phyloP scores from a whole-genome alignment of 2,113 vertebrate species.

The Entomyzon cyanotis region DNA sequence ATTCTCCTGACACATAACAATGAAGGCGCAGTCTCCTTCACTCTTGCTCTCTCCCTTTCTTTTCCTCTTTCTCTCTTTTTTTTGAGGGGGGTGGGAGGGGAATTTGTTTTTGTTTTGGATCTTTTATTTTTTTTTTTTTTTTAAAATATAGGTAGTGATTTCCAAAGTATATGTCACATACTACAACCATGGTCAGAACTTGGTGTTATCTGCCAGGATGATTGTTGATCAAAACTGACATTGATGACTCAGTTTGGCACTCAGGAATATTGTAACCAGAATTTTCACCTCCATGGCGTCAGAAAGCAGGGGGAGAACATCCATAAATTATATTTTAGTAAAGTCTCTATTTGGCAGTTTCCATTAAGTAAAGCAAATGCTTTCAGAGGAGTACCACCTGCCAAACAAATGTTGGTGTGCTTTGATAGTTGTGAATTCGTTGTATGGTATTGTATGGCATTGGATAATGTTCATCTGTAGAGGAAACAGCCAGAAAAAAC shows the following conservation, averaged over 20 bases:
- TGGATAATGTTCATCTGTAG: slow-evolving; percentile 1
- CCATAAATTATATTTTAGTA: slow-evolving; percentile 45
- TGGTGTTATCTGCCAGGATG: slow-evolving; percentile 76
- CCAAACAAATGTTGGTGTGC: slow-evolving; percentile 32
- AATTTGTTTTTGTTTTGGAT: not conserved
- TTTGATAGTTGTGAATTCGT: slow-evolving; percentile 39
- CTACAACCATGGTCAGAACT: slow-evolving; percentile 79
- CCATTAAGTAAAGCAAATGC: slow-evolving; percentile 34
- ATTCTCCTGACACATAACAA: slow-evolving; percentile 87
- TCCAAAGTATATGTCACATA: slow-evolving; percentile 84
- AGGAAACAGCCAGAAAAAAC: slow-evolving; percentile 33
- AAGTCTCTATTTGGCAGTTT: slow-evolving; percentile 43
- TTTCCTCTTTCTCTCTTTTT: not conserved
- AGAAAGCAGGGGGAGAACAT: slow-evolving; percentile 52
- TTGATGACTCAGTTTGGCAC: slow-evolving; percentile 91
- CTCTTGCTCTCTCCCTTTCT: not conserved
- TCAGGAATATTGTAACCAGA: slow-evolving; percentile 91
- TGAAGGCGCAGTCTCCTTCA: slow-evolving; percentile 35
- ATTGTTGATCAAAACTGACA: slow-evolving; percentile 82
- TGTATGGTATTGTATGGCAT: not conserved
- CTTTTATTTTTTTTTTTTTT: not conserved
- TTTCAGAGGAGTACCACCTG: slow-evolving; percentile 74
- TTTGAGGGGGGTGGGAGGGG: not conserved
- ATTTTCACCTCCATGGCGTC: slow-evolving; percentile 71
- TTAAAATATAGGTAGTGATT: slow-evolving; percentile 72